These are phyloP conservation scores for Yponomeuta plumbellus DNA, from an alignment of 2,888 invertebrate genomes.

Conservation along the genomic window DNA sequence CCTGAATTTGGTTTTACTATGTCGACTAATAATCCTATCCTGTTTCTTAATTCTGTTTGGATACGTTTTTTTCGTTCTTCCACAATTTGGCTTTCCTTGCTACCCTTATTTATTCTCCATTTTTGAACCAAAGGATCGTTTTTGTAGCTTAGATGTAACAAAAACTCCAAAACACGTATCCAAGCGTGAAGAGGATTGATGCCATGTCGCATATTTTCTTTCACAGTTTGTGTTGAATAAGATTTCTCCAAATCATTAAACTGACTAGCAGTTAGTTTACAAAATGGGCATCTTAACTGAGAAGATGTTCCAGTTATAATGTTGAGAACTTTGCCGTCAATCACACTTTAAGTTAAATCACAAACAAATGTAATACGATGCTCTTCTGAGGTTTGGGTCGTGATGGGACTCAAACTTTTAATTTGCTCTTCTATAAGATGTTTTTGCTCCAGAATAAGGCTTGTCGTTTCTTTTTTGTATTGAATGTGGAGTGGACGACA, in stretches of 20 bases:
- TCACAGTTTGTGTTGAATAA: background rate
- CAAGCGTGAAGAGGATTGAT: conserved; percentile 10
- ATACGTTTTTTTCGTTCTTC: too few relatives aligned
- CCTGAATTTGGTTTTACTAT: too few relatives aligned
- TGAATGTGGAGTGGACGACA: conserved; percentile 2
- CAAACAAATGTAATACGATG: background rate
- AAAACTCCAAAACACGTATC: conserved; percentile 9
- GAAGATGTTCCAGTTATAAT: conserved; percentile 3
- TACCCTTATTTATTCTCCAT: too few relatives aligned
- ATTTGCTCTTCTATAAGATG: background rate
- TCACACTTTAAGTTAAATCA: background rate
- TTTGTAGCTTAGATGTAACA: conserved; percentile 1
- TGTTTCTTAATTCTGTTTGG: too few relatives aligned
- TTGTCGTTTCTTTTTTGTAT: background rate
- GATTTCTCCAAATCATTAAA: background rate
- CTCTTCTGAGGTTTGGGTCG: background rate
- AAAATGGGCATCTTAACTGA: background rate
- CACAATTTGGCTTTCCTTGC: too few relatives aligned
- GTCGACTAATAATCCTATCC: too few relatives aligned
- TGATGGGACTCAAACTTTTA: background rate
- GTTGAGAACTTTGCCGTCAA: conserved; percentile 7
- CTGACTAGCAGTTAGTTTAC: background rate
- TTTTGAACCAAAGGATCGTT: background rate
- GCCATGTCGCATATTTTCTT: background rate
- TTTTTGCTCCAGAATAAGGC: background rate